phyloP scores from a whole-genome alignment of 2,113 vertebrate genomes.

The Podarcis raffonei region DNA sequence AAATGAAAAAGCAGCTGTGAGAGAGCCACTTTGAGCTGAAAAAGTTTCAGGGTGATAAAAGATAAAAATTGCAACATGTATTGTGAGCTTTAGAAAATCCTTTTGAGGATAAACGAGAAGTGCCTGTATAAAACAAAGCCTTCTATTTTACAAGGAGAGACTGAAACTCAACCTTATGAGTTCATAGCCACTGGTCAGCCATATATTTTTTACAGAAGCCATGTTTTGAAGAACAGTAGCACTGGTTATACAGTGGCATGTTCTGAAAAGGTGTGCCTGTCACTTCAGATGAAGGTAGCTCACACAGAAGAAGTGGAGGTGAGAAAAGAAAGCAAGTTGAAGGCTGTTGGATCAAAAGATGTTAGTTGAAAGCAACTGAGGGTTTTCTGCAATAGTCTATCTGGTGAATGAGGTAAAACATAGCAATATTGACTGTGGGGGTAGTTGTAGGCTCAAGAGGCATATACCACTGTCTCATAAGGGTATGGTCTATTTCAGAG shows the following conservation, averaged over 20 bases:
- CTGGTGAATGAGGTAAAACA: too few relatives aligned
- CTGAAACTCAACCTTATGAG: neutral
- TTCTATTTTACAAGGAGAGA: neutral
- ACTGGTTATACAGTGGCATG: neutral
- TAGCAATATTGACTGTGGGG: neutral
- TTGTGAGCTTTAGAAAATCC: neutral
- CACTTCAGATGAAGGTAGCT: neutral
- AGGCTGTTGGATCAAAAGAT: neutral
- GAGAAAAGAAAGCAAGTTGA: neutral
- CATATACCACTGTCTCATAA: neutral
- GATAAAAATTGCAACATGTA: neutral
- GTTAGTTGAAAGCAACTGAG: neutral
- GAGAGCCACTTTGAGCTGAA: neutral
- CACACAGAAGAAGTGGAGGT: neutral
- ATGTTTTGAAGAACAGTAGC: neutral
- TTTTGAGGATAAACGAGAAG: constrained; percentile 1
- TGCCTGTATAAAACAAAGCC: neutral
- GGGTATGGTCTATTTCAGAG: neutral
- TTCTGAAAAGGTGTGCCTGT: too few relatives aligned
- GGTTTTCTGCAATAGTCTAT: neutral
- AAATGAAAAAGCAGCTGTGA: neutral
- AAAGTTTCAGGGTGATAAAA: neutral
- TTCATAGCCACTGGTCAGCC: neutral
- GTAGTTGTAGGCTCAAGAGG: neutral
- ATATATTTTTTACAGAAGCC: neutral